Evolutionary conservation across 2,888 invertebrate genomes (phyloP), one percentile per base, ranked within the genome.

Genomic region (Hybos culiciformis): DNA sequence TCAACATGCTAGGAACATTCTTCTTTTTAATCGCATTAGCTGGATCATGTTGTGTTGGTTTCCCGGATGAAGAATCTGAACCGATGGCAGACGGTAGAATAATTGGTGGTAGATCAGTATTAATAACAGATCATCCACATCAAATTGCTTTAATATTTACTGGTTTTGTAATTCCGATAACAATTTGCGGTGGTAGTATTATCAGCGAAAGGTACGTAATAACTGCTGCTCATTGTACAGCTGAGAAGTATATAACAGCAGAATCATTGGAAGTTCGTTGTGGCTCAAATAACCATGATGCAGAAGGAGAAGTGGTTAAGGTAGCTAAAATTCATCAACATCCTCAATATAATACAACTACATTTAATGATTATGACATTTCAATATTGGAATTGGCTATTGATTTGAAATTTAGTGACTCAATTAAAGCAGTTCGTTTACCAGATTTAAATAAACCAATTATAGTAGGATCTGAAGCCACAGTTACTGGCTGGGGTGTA

Each of bases 311-410:
- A 5, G 18, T 76, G 1, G 64, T 71, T 4, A 61, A 64, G 23
- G 70, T 77, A 0, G 62, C 64, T 2, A 63, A 66, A 26, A 52
- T 73, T 4, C 46, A 66, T 1, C 60, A 61, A 48, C 74, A 79
- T 50, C 68, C 70, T 23, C 51, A 61, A 0, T 79, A 73, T 51
- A 58, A 61, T 33, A 57, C 26, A 39, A 47, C 50, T 12, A 4
- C 4, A 1, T n/a, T n/a, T n/a, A 37, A 67, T 60, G 72, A 77
- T 46, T 69, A 68, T 46, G 78, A 78, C 42, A 59, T 77, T 12
- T 76, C 75, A 0, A 48, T 77, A 2, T 42, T 63, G 4, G 37
- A 54, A 0, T 37, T 63, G n/a, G 50, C 44, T 2, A 42, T 51
- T 0, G 53, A 55, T 2, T 34, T 61, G 12, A n/a, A 29, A n/a